Evolutionary conservation across 2,888 invertebrate genomes (phyloP).

Genomic region (Oxycera nigricornis): DNA sequence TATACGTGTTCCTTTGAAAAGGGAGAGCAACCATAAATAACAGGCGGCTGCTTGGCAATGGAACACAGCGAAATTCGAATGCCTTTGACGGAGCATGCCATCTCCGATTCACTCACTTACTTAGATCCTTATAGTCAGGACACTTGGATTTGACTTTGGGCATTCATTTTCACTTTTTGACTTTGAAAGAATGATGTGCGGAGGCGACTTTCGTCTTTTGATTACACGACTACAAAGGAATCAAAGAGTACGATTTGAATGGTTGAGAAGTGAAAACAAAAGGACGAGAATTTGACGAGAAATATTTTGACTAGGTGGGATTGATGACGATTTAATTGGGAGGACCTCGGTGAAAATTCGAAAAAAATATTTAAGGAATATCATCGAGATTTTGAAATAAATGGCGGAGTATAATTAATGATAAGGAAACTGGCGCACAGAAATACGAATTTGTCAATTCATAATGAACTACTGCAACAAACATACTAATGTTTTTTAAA

Average conservation of each 20-base stretch:
- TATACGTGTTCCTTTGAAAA: not conserved
- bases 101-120: not conserved
- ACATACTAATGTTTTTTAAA: no score
- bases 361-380: no score
- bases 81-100: not conserved
- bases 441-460: no score
- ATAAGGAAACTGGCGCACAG: no score
- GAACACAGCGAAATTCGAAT: not conserved
- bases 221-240: not conserved
- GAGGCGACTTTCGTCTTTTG: not conserved
- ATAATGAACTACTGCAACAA: no score
- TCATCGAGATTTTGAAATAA: no score
- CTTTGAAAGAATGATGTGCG: not conserved
- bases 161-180: not conserved
- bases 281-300: not conserved
- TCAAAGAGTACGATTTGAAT: not conserved
- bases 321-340: no score
- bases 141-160: not conserved
- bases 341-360: no score
- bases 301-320: no score
- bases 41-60: not conserved
- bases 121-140: not conserved
- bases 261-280: not conserved
- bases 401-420: no score
- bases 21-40: not conserved